Percentiles rank a stretch among this genome's conserved stretches.
Conservation (phyloP, 1,140 invertebrate genomes). For the Scaptomyza graminum region DNA sequence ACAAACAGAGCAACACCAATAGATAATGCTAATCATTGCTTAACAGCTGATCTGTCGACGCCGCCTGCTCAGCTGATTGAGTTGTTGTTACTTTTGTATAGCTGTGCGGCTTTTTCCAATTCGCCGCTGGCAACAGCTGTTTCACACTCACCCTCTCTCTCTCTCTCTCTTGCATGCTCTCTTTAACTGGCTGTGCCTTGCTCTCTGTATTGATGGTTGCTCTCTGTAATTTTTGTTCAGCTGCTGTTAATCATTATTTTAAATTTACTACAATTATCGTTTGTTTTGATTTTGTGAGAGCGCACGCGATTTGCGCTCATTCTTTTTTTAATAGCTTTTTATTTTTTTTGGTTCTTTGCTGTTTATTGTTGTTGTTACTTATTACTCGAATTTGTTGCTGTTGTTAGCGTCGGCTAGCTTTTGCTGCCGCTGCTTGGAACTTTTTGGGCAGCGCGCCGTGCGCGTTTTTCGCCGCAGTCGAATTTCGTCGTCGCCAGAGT, state of each 20-base stretch:
- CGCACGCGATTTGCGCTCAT: conserved; percentile 67
- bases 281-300: conserved; percentile 79
- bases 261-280: conserved; percentile 81
- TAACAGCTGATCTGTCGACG: conserved; percentile 19
- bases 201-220: conserved; percentile 14
- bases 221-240: conserved; percentile 19
- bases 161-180: neutral
- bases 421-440: conserved; percentile 49
- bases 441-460: conserved; percentile 49
- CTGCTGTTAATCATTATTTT: conserved; percentile 79
- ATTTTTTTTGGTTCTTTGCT: conserved; percentile 28
- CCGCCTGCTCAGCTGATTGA: conserved; percentile 41
- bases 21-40: conserved; percentile 52
- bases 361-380: conserved; percentile 45
- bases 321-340: conserved; percentile 29
- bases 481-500: conserved; percentile 71
- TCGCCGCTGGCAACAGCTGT: conserved; percentile 74
- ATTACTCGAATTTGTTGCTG: conserved; percentile 39
- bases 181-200: neutral
- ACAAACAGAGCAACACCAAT: conserved; percentile 21
- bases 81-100: conserved; percentile 42
- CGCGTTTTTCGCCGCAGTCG: conserved; percentile 77
- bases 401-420: conserved; percentile 12
- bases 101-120: conserved; percentile 62
- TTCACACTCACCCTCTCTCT: conserved; percentile 31